phyloP scores from a whole-genome alignment of 2,113 vertebrate species.

The Pomatostomus ruficeps region DNA sequence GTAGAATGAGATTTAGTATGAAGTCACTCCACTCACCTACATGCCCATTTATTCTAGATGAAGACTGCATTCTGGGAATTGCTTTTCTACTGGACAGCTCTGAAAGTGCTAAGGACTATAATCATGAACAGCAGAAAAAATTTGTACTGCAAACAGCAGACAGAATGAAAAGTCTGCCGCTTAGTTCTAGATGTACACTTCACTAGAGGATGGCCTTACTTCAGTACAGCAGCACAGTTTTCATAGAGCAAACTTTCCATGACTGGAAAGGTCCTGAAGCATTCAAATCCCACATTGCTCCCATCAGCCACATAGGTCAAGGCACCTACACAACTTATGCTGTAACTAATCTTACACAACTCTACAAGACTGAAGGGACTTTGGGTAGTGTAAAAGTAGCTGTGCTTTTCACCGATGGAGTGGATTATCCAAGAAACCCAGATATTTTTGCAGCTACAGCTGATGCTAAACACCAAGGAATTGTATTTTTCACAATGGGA shows the following conservation, averaged over 20 bases:
- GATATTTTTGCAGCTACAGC: constrained; percentile 87
- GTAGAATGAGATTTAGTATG: not conserved
- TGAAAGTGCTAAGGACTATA: constrained; percentile 82
- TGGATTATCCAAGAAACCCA: constrained; percentile 86
- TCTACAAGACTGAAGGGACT: constrained; percentile 82
- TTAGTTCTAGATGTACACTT: constrained; percentile 75
- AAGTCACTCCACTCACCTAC: not conserved
- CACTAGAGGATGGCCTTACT: constrained; percentile 82
- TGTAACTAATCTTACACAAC: constrained; percentile 88
- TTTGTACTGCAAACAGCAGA: constrained; percentile 81
- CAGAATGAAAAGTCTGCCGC: constrained; percentile 73
- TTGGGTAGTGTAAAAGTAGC: constrained; percentile 76
- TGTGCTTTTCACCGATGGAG: constrained; percentile 82
- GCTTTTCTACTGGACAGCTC: constrained; percentile 90
- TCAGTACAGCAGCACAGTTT: constrained; percentile 89
- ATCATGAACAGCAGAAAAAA: constrained; percentile 84
- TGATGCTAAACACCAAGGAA: constrained; percentile 86
- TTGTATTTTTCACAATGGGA: constrained; percentile 84
- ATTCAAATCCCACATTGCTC: constrained; percentile 77
- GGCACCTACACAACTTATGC: constrained; percentile 90
- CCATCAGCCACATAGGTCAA: constrained; percentile 85
- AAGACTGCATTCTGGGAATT: constrained; percentile 85
- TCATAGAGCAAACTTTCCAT: constrained; percentile 83
- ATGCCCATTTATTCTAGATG: constrained; percentile 67
- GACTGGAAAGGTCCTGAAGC: constrained; percentile 82